phyloP scores from a whole-genome alignment of 2,888 invertebrate genomes.

The Synanthedon myopaeformis region DNA sequence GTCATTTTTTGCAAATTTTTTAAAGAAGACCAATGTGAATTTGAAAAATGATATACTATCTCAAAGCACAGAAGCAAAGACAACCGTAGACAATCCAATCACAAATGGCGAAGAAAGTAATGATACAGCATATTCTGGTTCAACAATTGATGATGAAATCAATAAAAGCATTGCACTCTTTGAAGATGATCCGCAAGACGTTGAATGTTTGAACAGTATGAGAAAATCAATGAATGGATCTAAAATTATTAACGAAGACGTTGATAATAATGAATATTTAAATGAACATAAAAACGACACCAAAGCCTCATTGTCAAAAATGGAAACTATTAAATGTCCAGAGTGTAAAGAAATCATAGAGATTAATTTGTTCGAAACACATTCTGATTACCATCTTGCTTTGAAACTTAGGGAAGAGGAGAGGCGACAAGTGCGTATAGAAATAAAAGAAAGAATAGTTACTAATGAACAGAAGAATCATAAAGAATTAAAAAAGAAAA shows the following conservation, averaged over 20 bases:
- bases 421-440: slow-evolving; percentile 33
- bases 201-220: slow-evolving; percentile 37
- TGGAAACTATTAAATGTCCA: slow-evolving; percentile 59
- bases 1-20: slow-evolving; percentile 58
- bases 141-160: slow-evolving; percentile 60
- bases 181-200: slow-evolving; percentile 43
- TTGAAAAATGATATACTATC: slow-evolving; percentile 4
- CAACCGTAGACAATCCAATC: slow-evolving; percentile 26
- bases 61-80: slow-evolving; percentile 5
- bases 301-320: slow-evolving; percentile 4
- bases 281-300: not conserved
- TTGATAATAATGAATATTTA: too few relatives aligned
- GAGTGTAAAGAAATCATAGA: slow-evolving; percentile 75
- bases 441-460: slow-evolving; percentile 22
- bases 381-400: slow-evolving; percentile 82
- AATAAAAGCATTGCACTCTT: slow-evolving; percentile 58
- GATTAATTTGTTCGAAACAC: slow-evolving; percentile 71
- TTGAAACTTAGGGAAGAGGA: slow-evolving; percentile 73
- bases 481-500: slow-evolving; percentile 22
- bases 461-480: slow-evolving; percentile 7
- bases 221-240: slow-evolving; percentile 22
- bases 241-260: not conserved
- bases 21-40: slow-evolving; percentile 14
- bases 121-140: slow-evolving; percentile 50
- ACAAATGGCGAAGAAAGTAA: slow-evolving; percentile 49